Evolutionary conservation across 2,113 vertebrate species (phyloP), one percentile per base, ranked within the genome.

Genomic region (Motacilla tschutschensis): DNA sequence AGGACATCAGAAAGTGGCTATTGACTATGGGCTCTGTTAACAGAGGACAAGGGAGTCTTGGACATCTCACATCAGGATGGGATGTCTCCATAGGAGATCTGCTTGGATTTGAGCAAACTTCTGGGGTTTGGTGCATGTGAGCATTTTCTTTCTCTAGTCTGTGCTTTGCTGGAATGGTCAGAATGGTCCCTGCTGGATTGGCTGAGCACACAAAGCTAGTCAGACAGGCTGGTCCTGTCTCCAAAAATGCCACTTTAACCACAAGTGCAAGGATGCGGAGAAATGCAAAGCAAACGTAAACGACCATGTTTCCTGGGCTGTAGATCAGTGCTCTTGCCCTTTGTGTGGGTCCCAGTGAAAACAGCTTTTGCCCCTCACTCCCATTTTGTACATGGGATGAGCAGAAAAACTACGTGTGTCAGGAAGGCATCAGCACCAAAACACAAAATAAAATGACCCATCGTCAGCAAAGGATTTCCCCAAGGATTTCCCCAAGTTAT

Each of bases 261-360:
- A 17, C 4, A 3, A 64, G 29, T 7, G 12, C 12, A 46, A 53
- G 24, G 46, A 78, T 25, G 54, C 53, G 35, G 17, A 19, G 31
- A 67, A 91, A 78, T n/a, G 46, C 47, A 72, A 65, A 85, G 47
- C 51, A 82, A 76, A 44, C 8, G 15, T 14, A 41, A 77, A n/a
- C 25, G 47, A 22, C 15, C 14, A 9, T 19, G 53, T 36, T 54
- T 8, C 41, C 31, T 5, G 0, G 60, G 26, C 51, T 73, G 38
- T 50, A 17, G 1, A 0, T n/a, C 24, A 17, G 31, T 2, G 0
- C 1, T 1, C 14, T 29, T 93, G 16, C 48, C 38, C 29, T 79
- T 43, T 29, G 13, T 9, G 5, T 5, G 25, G 20, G 16, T 35
- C 35, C 43, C 57, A 13, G 35, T 18, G 43, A 88, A 88, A 17